Percentiles rank a stretch among this genome's conserved stretches.
These are phyloP conservation scores for Cosmia trapezina DNA, from an alignment of 2,888 invertebrate genomes.

Conservation along the genomic window DNA sequence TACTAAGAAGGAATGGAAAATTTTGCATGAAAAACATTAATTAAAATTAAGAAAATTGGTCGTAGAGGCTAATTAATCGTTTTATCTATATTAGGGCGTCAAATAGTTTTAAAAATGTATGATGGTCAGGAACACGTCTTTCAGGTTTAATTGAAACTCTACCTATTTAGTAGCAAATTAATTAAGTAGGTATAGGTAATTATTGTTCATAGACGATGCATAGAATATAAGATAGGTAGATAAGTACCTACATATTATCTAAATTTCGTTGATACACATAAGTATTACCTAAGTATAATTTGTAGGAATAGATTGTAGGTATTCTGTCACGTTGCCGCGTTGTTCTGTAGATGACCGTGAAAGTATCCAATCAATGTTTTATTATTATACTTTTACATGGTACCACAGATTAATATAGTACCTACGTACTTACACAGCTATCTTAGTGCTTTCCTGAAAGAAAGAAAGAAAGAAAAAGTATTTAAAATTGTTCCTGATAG, in stretches of 20 bases:
- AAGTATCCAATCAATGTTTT: slow-evolving; percentile 57
- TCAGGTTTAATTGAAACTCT: not conserved
- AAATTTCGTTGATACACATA: not conserved
- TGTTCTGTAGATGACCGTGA: slow-evolving; percentile 50
- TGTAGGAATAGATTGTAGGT: slow-evolving; percentile 1
- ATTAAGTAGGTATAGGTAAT: too few relatives aligned
- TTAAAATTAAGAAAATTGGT: not conserved
- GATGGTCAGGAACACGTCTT: not conserved
- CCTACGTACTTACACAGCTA: slow-evolving; percentile 2
- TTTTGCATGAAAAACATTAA: not conserved
- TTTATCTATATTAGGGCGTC: too few relatives aligned
- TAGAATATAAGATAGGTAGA: not conserved
- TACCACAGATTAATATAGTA: too few relatives aligned
- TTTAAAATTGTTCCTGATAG: too few relatives aligned
- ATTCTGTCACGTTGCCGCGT: slow-evolving; percentile 19
- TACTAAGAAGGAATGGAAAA: slow-evolving; percentile 9
- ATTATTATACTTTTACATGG: slow-evolving; percentile 25
- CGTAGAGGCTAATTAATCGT: not conserved
- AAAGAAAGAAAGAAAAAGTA: too few relatives aligned
- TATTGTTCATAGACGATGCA: not conserved
- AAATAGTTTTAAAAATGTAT: not conserved
- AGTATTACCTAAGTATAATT: not conserved
- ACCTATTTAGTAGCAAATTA: not conserved
- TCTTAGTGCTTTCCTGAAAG: slow-evolving; percentile 4
- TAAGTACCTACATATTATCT: too few relatives aligned